A percentile compares a stretch with the other conserved stretches of the same genome.
Conservation (phyloP, 2,888 invertebrate genomes). For the Agrochola litura region DNA sequence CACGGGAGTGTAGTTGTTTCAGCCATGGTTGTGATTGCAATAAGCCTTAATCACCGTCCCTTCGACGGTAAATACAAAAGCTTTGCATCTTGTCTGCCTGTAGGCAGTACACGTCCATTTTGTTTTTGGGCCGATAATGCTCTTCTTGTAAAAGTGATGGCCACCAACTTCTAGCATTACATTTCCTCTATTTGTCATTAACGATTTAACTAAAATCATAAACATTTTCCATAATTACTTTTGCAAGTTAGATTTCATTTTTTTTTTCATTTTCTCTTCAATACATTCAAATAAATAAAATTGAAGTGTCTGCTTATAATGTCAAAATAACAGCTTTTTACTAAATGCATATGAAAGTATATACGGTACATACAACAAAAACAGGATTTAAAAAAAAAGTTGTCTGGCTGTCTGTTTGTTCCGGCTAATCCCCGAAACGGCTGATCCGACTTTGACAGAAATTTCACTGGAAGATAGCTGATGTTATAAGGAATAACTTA, state of each 20-base stretch:
- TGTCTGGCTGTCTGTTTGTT: no score
- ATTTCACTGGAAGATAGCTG: no score
- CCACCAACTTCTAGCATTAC: constrained; percentile 5
- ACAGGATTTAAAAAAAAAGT: no score
- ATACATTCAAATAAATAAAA: no score
- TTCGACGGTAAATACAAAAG: neutral
- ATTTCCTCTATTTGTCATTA: constrained; percentile 30
- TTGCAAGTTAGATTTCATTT: neutral
- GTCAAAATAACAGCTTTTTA: no score
- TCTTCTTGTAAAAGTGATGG: constrained; percentile 16
- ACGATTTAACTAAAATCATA: constrained; percentile 15
- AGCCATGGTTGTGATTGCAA: constrained; percentile 12
- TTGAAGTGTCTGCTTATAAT: no score
- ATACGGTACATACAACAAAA: no score
- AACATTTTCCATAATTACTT: neutral
- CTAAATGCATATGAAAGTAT: no score
- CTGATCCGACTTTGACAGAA: no score
- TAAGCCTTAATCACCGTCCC: constrained; percentile 3
- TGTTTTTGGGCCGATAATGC: neutral
- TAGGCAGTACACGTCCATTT: constrained; percentile 27
- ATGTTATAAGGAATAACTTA: no score
- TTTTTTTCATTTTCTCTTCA: neutral
- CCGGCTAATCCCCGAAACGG: no score
- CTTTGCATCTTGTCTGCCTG: constrained; percentile 25
- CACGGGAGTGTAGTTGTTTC: no score